Conservation (phyloP, 2,113 vertebrate genomes). For the Maccullochella peelii region DNA sequence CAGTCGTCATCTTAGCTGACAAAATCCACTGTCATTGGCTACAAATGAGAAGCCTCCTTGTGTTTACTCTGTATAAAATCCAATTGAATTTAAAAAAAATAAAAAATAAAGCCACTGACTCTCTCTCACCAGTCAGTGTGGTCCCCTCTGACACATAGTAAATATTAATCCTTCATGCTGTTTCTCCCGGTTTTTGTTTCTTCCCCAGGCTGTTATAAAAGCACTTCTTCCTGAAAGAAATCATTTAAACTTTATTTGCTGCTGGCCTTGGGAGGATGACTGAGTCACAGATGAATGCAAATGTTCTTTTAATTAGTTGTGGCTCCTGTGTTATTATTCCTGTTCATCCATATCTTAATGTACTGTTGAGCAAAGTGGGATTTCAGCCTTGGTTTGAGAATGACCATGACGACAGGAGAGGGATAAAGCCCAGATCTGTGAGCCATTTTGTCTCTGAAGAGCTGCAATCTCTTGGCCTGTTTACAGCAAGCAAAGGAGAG, state of each 20-base stretch:
- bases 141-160: conserved; percentile 42
- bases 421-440: conserved; percentile 19
- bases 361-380: conserved; percentile 14
- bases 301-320: conserved; percentile 77
- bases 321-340: conserved; percentile 52
- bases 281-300: conserved; percentile 62
- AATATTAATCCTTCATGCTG: conserved; percentile 72
- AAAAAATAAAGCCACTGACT: background rate
- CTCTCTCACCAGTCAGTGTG: background rate
- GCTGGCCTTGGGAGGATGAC: conserved; percentile 66
- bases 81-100: background rate
- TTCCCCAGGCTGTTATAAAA: conserved; percentile 8
- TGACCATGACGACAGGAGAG: conserved; percentile 41
- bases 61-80: background rate
- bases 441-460: conserved; percentile 17
- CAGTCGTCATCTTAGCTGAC: background rate
- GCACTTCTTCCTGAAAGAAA: conserved; percentile 74
- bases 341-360: conserved; percentile 28
- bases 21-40: background rate
- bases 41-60: background rate
- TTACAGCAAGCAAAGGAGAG: background rate
- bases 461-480: conserved; percentile 7
- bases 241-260: conserved; percentile 82
- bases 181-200: conserved; percentile 55
- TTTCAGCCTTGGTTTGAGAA: conserved; percentile 51